Base-by-base conservation (phyloP, 2,888 invertebrate genomes). In the Ophonus ardosiacus region DNA sequence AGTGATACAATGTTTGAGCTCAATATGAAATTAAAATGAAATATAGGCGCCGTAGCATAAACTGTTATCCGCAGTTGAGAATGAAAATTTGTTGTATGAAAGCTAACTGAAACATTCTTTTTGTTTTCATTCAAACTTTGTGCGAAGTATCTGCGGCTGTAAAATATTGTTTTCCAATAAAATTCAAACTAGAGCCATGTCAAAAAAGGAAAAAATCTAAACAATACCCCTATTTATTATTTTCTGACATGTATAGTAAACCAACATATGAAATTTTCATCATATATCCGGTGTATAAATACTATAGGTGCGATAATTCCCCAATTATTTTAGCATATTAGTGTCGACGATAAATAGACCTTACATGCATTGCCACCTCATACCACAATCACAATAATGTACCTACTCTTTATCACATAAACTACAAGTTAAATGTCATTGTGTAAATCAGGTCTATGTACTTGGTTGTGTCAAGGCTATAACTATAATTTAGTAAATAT, bases 121-220 rank as follows among this genome's bases (percentile, higher is more conserved):
- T 68, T 68, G 31, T 68, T 68, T 68, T 38, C 38, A 38, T 68
- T 68, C 68, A 68, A 68, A 68, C 31, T 68, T 68, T 31, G 31
- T 38, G 38, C 31, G 15, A 68, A 68, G 38, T 68, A 68, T 51
- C 68, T n/a, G 38, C 68, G 24, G 31, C 38, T 15, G 68, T 68
- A 68, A 68, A 68, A 68, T 68, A 68, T 68, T 68, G 68, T 38
- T 68, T 68, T 68, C 68, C 68, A 31, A 68, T 68, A 68, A 68
- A 68, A 68, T 68, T 68, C 68, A 68, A 68, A 68, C 31, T 31
- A 68, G 68, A 15, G 68, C 1, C 68, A 31, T 68, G 68, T 68
- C 68, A 38, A n/a, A 68, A 38, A 68, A 68, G 68, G n/a, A 68
- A 68, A 68, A 68, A 68, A 31, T 38, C 38, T 68, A 68, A 68